Conservation (phyloP, 2,113 vertebrate genomes). For the Bungarus multicinctus region DNA sequence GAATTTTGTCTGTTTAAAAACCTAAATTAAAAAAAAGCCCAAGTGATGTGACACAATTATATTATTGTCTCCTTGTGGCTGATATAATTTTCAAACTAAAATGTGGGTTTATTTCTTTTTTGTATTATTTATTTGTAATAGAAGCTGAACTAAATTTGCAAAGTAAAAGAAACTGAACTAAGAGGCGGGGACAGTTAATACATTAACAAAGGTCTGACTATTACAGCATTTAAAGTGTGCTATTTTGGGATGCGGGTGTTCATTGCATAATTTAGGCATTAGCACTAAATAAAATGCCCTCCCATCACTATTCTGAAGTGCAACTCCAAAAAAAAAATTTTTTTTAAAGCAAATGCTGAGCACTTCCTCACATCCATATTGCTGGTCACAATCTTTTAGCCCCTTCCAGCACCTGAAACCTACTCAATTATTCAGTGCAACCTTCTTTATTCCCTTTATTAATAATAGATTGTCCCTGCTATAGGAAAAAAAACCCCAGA, state of each 20-base stretch:
- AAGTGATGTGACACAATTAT: background rate
- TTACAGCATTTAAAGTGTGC: conserved; percentile 6
- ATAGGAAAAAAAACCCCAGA: conserved; percentile 49
- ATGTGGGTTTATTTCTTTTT: conserved; percentile 1
- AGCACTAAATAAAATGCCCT: background rate
- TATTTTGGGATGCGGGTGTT: background rate
- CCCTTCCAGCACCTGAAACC: conserved; percentile 65
- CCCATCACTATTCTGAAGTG: background rate
- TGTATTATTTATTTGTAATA: background rate
- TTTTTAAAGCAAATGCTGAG: conserved; percentile 14
- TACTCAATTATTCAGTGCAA: conserved; percentile 80
- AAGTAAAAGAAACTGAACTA: background rate
- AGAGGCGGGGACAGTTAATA: background rate
- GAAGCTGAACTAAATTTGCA: background rate
- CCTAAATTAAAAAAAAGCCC: background rate
- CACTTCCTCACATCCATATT: background rate
- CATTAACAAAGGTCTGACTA: conserved; percentile 26
- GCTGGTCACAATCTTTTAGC: conserved; percentile 33
- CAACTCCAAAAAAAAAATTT: conserved; percentile 10
- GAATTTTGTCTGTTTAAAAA: background rate
- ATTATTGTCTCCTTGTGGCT: background rate
- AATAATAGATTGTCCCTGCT: conserved; percentile 70
- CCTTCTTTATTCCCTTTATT: conserved; percentile 63
- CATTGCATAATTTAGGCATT: background rate
- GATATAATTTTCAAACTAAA: background rate